Base-by-base conservation (phyloP, 2,888 invertebrate genomes). In the Eutolmus rufibarbis region DNA sequence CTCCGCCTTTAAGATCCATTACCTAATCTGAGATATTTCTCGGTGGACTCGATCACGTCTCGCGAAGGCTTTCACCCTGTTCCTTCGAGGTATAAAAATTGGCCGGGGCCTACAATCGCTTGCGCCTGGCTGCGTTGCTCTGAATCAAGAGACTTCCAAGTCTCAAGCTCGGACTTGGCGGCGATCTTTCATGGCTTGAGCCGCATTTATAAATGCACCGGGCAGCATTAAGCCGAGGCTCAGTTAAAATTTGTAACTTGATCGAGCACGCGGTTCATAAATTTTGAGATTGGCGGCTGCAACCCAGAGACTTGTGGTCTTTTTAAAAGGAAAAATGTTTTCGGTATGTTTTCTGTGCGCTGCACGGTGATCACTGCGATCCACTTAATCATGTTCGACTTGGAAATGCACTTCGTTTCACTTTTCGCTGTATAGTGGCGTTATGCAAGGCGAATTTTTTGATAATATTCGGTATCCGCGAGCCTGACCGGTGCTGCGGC, bases 231-330 rank as follows among this genome's bases (percentile, higher is more conserved):
- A 86, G 87, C 88, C 89, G 86, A 87, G 87, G 84, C 87, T 89
- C 89, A 90, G 89, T 89, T 87, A 87, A 89, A 89, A 87, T 89
- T 89, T 87, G 89, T 88, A 88, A 89, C 89, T 89, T 88, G 89
- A 88, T 88, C 88, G 89, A 86, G 87, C 84, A 78, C 84, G 86
- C 87, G 76, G 78, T 43, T 34, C n/a, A 78, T 86, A 77, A 78
- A 57, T 78, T 56, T 86, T n/a, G 7, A 31, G 66, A 56, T 77
- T 86, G 56, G 37, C 56, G 77, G 40, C 37, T 77, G 37, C 19
- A 46, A 78, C 31, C 19, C 40, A 56, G 23, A 78, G 40, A 19
- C 19, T 86, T 37, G 56, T 37, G 37, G 16, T 23, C 28, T 66
- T 66, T 66, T 28, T 56, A 19, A 66, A 66, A 66, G 23, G 76